These are phyloP conservation scores for Mola mola DNA, from an alignment of 2,113 vertebrate genomes.

Conservation along the genomic window DNA sequence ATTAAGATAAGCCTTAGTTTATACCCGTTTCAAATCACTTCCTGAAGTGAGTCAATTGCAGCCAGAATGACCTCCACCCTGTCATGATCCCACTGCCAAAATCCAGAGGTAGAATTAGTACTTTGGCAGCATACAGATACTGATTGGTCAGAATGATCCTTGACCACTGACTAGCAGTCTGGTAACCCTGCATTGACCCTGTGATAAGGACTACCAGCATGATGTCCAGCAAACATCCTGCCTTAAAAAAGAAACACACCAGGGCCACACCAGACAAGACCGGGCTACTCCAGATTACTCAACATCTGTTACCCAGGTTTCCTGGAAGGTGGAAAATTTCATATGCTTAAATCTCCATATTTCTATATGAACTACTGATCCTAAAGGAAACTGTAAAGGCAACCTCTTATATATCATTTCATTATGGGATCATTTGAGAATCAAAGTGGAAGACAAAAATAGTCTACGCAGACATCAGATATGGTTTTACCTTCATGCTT, in stretches of 20 bases:
- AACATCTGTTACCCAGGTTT: conserved; percentile 12
- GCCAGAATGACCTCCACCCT: conserved; percentile 68
- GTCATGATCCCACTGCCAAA: conserved; percentile 56
- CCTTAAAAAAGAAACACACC: conserved; percentile 59
- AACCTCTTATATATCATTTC: too few relatives aligned
- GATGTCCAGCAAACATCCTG: conserved; percentile 73
- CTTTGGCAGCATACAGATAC: conserved; percentile 48
- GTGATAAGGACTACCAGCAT: conserved; percentile 76
- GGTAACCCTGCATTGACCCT: conserved; percentile 77
- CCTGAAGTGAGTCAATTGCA: conserved; percentile 67
- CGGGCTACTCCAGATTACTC: conserved; percentile 22
- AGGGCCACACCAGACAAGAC: conserved; percentile 22
- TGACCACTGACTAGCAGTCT: conserved; percentile 58
- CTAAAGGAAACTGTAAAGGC: too few relatives aligned
- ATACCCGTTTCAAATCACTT: conserved; percentile 67
- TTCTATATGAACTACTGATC: too few relatives aligned
- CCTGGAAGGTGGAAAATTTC: conserved; percentile 18
- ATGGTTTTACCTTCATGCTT: too few relatives aligned
- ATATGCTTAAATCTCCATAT: too few relatives aligned
- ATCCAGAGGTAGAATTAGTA: conserved; percentile 59
- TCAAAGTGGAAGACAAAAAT: too few relatives aligned
- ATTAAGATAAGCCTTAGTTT: conserved; percentile 71
- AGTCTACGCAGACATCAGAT: too few relatives aligned
- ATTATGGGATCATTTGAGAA: too few relatives aligned
- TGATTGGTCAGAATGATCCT: conserved; percentile 53